phyloP scores from a whole-genome alignment of 2,113 vertebrate species.

The Pandion haliaetus region DNA sequence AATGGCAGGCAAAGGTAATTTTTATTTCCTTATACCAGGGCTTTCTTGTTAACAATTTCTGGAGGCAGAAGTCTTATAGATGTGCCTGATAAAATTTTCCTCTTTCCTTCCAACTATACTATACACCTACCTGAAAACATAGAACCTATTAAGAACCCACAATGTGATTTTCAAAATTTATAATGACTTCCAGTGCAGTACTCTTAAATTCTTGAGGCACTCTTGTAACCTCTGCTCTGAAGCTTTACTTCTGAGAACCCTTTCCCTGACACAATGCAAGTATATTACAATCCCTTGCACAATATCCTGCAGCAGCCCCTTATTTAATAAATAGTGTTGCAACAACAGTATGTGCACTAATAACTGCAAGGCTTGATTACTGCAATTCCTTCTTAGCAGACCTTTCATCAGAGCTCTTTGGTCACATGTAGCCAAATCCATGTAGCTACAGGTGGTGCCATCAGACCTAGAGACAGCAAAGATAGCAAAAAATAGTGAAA shows the following conservation, averaged over 20 bases:
- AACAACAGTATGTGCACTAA: neutral
- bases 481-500: neutral
- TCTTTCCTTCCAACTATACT: neutral
- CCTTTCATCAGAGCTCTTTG: slow-evolving; percentile 8
- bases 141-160: neutral
- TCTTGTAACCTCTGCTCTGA: neutral
- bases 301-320: slow-evolving; percentile 30
- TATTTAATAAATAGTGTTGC: neutral
- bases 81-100: neutral
- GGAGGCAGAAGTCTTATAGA: neutral
- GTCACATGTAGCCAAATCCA: neutral
- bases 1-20: neutral
- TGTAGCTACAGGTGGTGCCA: neutral
- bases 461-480: neutral
- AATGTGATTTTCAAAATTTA: neutral
- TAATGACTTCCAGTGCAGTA: neutral
- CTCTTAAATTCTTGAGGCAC: neutral
- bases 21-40: neutral
- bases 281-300: slow-evolving; percentile 15
- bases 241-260: neutral
- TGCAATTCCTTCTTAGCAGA: neutral
- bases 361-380: neutral
- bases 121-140: neutral
- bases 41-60: neutral
- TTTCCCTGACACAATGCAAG: neutral